Percentiles rank a stretch among this genome's conserved stretches.
Conservation (phyloP, 1,140 invertebrate species). For the Neodiprion fabricii region DNA sequence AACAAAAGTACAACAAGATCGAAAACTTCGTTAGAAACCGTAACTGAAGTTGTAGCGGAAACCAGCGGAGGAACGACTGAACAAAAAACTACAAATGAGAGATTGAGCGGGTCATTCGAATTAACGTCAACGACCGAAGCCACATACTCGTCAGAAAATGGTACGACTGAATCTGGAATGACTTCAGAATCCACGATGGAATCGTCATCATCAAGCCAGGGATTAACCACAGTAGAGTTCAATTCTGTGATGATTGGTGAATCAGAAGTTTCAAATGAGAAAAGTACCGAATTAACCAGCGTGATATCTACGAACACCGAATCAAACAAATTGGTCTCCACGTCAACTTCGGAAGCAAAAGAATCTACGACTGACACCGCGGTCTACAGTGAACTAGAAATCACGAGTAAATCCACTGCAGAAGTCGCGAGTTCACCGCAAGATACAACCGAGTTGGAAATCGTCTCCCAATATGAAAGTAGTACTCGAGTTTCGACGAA, state of each 20-base stretch:
- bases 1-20: slow-evolving; percentile 3
- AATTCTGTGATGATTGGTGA: background rate
- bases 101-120: background rate
- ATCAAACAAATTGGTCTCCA: background rate
- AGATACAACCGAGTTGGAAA: too few species aligned
- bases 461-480: too few species aligned
- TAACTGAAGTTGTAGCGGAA: background rate
- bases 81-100: background rate
- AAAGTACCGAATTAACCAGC: background rate
- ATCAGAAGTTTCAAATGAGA: background rate
- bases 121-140: background rate
- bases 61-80: background rate
- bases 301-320: background rate
- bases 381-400: too few species aligned
- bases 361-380: too few species aligned
- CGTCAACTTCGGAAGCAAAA: too few species aligned
- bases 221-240: background rate
- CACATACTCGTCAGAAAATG: background rate
- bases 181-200: background rate
- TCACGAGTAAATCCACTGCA: too few species aligned
- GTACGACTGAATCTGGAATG: background rate
- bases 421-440: too few species aligned
- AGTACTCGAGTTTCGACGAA: too few species aligned
- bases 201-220: too few species aligned
- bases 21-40: background rate